phyloP scores from a whole-genome alignment of 92 coral and sea anemone genomes.

The Desmophyllum pertusum region DNA sequence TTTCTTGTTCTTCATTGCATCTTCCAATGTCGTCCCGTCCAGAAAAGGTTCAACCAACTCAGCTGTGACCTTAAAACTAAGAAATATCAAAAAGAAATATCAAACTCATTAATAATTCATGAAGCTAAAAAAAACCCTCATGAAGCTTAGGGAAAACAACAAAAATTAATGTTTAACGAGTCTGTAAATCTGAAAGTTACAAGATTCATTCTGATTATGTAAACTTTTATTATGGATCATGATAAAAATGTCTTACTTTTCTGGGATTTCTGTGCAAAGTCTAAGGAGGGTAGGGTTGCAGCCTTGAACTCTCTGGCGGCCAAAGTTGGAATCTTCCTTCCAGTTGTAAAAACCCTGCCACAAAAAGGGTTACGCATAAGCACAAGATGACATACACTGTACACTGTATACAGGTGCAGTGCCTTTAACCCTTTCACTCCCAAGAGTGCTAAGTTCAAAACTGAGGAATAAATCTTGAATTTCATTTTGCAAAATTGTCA shows the following conservation, averaged over 20 bases:
- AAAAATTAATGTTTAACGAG: neutral
- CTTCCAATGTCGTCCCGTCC: constrained; percentile 80
- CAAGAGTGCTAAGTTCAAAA: too few relatives aligned
- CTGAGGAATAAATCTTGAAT: too few relatives aligned
- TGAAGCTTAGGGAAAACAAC: neutral
- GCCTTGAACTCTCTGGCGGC: constrained; percentile 94
- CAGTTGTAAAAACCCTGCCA: constrained; percentile 84
- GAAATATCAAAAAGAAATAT: neutral
- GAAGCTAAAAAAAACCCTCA: too few relatives aligned
- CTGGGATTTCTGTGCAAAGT: constrained; percentile 89
- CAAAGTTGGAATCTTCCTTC: constrained; percentile 94
- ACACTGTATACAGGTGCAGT: too few relatives aligned
- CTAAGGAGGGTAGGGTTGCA: constrained; percentile 88
- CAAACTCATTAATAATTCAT: neutral
- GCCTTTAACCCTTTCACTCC: too few relatives aligned
- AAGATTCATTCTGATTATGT: too few relatives aligned
- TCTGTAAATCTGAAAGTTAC: neutral
- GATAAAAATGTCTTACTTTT: constrained; percentile 66
- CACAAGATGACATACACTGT: too few relatives aligned
- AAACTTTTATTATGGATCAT: too few relatives aligned
- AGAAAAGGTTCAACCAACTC: constrained; percentile 92
- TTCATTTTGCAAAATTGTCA: too few relatives aligned
- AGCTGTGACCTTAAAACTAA: constrained; percentile 84
- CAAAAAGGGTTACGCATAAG: too few relatives aligned
- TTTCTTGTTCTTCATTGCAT: constrained; percentile 82